Conservation (phyloP, 2,888 invertebrate genomes). For the Selenia dentaria region DNA sequence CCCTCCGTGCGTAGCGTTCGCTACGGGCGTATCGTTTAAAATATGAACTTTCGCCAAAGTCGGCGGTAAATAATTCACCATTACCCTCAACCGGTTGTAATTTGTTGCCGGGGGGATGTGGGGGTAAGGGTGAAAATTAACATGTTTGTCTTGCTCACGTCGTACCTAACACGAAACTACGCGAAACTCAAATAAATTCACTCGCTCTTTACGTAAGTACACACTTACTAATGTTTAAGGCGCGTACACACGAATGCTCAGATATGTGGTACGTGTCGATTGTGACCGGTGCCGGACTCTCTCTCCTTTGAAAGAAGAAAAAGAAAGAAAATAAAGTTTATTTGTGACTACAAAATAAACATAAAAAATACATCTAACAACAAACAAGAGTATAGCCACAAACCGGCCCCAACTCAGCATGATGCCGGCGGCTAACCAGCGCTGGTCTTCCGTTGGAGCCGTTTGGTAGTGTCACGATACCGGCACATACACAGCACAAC, state of each 20-base stretch:
- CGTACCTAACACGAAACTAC: constrained; percentile 79
- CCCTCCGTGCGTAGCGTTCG: constrained; percentile 2
- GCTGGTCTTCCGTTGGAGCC: no score
- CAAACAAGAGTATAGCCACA: no score
- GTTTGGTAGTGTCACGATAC: no score
- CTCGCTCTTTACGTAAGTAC: constrained; percentile 76
- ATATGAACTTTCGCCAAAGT: constrained; percentile 66
- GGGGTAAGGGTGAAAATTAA: constrained; percentile 69
- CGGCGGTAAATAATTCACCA: constrained; percentile 63
- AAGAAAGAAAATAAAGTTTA: no score
- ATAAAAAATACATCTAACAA: no score
- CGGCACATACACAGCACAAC: no score
- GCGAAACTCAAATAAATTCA: constrained; percentile 82
- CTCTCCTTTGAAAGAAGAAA: no score
- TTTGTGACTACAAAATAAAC: no score
- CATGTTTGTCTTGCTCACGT: constrained; percentile 83
- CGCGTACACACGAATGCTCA: constrained; percentile 6
- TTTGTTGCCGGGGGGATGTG: constrained; percentile 32
- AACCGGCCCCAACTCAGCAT: no score
- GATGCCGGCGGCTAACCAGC: no score
- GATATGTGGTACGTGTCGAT: neutral
- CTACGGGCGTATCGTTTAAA: constrained; percentile 41
- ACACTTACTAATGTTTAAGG: constrained; percentile 66
- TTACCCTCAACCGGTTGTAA: constrained; percentile 34
- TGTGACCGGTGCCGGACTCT: no score